Percentiles rank a stretch among this genome's conserved stretches.
These are phyloP conservation scores for Albula glossodonta DNA, from an alignment of 2,113 vertebrate genomes.

Conservation along the genomic window DNA sequence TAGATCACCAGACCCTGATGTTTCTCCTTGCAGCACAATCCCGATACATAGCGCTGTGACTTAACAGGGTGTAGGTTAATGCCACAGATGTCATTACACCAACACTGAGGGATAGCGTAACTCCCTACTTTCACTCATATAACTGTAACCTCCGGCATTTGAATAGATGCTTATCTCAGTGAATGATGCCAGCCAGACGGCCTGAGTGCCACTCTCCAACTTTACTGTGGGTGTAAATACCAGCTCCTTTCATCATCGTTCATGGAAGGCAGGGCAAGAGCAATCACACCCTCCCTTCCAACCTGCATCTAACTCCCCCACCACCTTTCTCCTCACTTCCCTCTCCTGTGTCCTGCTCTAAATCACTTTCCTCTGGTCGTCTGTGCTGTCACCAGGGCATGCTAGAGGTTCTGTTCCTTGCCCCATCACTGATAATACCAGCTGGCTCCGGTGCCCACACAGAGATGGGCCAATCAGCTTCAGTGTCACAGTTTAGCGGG, in stretches of 20 bases:
- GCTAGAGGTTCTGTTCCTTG: neutral
- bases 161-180: conserved; percentile 2
- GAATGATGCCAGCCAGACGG: neutral
- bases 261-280: neutral
- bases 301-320: neutral
- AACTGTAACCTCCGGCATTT: neutral
- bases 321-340: neutral
- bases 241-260: neutral
- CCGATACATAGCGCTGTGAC: neutral
- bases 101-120: neutral
- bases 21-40: neutral
- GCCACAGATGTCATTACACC: neutral
- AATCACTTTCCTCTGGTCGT: neutral
- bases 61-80: neutral
- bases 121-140: neutral
- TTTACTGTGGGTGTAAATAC: neutral
- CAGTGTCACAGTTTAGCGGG: conserved; percentile 16
- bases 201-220: neutral
- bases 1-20: neutral
- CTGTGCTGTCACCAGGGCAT: neutral
- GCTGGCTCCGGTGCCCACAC: neutral
- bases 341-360: neutral
- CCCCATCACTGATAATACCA: neutral
- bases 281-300: neutral
- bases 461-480: neutral